A percentile compares a stretch with the other conserved stretches of the same genome.
phyloP scores from a whole-genome alignment of 2,888 invertebrate genomes.

The Balanococcus diminutus region DNA sequence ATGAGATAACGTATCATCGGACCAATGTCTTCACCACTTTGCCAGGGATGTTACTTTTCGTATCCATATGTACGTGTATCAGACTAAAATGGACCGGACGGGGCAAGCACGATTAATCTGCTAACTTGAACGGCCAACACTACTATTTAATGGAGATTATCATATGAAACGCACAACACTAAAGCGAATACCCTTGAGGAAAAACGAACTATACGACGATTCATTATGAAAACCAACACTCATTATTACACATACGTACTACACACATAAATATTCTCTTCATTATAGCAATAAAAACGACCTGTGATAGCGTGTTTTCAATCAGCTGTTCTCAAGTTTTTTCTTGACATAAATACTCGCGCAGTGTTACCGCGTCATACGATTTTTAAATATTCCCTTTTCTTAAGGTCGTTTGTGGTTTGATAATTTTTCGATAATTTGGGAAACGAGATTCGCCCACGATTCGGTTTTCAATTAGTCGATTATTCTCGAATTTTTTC shows the following conservation, averaged over 20 bases:
- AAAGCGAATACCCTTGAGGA: conserved; percentile 20
- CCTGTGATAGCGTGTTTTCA: conserved; percentile 25
- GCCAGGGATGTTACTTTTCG: background rate
- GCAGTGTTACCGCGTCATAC: conserved; percentile 23
- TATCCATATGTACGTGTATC: too few species aligned
- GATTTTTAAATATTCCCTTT: background rate
- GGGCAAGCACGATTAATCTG: background rate
- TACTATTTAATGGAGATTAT: background rate
- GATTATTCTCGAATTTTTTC: background rate
- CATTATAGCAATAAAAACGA: conserved; percentile 29
- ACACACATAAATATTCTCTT: background rate
- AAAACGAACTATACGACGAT: conserved; percentile 2
- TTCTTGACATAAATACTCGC: conserved; percentile 26
- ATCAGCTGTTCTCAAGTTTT: conserved; percentile 35
- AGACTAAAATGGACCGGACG: background rate
- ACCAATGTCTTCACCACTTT: background rate
- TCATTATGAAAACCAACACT: conserved; percentile 1
- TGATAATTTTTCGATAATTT: background rate
- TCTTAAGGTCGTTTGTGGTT: background rate
- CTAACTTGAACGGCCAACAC: background rate
- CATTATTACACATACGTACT: conserved; percentile 16
- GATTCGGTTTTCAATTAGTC: background rate
- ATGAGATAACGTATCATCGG: background rate
- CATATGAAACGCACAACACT: conserved; percentile 3
- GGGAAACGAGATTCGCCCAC: background rate